phyloP scores from a whole-genome alignment of 2,888 invertebrate species.

The Eupithecia dodoneata region DNA sequence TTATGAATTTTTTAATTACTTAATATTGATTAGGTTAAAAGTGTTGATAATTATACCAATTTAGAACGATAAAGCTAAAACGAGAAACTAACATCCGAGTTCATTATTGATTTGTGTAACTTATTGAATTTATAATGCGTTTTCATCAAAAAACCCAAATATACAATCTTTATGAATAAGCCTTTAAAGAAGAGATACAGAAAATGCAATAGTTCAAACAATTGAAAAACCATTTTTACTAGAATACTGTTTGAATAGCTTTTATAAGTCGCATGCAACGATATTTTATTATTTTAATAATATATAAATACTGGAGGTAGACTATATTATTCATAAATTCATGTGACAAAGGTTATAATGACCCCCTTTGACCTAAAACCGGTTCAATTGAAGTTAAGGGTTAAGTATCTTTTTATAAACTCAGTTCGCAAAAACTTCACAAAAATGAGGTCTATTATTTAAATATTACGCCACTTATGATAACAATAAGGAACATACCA shows the following conservation, averaged over 20 bases:
- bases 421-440: conserved; percentile 30
- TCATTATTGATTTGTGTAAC: conserved; percentile 29
- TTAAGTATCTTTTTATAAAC: conserved; percentile 45
- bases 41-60: conserved; percentile 40
- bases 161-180: too few relatives aligned
- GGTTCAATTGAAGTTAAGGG: conserved; percentile 41
- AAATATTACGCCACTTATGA: conserved; percentile 65
- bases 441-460: conserved; percentile 60
- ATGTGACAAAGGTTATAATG: conserved; percentile 21
- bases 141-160: neutral
- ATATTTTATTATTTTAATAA: too few relatives aligned
- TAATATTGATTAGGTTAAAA: conserved; percentile 32
- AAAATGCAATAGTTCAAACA: neutral
- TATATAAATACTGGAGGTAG: neutral
- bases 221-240: neutral
- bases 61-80: conserved; percentile 29
- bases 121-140: neutral
- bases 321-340: conserved; percentile 22
- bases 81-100: conserved; percentile 33
- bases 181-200: too few relatives aligned
- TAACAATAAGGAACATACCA: conserved; percentile 62
- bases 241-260: neutral
- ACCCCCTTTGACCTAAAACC: conserved; percentile 37
- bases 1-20: conserved; percentile 20
- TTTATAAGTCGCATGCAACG: neutral